Evolutionary conservation across 2,113 vertebrate species (phyloP).

Genomic region (Chlorodrepanis virens): DNA sequence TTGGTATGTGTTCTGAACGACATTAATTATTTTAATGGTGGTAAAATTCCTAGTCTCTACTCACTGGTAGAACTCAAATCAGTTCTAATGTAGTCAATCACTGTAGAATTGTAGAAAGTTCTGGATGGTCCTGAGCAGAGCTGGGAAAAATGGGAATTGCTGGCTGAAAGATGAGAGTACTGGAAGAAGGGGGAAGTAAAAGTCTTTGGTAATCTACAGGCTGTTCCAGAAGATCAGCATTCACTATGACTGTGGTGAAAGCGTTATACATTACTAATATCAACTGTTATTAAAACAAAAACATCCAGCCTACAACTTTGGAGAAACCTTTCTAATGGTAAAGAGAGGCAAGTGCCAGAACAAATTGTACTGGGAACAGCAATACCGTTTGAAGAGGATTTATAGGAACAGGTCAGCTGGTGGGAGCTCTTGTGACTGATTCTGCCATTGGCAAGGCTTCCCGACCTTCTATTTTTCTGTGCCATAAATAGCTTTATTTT

Average conservation of each 20-base stretch:
- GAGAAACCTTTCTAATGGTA: neutral
- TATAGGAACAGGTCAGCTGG: neutral
- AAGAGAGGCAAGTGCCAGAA: neutral
- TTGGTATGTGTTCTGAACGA: neutral
- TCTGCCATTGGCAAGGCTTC: neutral
- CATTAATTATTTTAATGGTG: neutral
- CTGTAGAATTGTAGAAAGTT: neutral
- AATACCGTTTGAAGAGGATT: rapidly evolving
- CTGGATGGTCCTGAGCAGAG: neutral
- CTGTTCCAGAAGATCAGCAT: neutral
- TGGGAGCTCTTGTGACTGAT: rapidly evolving
- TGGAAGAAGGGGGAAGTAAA: neutral
- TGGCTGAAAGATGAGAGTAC: neutral
- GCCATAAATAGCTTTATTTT: neutral
- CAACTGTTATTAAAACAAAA: neutral
- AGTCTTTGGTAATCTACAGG: neutral
- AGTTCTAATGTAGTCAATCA: neutral
- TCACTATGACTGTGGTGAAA: neutral
- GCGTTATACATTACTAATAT: neutral
- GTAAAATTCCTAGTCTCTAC: neutral
- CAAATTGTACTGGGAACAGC: neutral
- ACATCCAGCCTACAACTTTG: neutral
- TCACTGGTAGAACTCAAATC: neutral
- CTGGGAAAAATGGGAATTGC: neutral
- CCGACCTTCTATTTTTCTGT: neutral